These are phyloP conservation scores for Centrocercus urophasianus DNA, from an alignment of 2,113 vertebrate species.

Conservation along the genomic window DNA sequence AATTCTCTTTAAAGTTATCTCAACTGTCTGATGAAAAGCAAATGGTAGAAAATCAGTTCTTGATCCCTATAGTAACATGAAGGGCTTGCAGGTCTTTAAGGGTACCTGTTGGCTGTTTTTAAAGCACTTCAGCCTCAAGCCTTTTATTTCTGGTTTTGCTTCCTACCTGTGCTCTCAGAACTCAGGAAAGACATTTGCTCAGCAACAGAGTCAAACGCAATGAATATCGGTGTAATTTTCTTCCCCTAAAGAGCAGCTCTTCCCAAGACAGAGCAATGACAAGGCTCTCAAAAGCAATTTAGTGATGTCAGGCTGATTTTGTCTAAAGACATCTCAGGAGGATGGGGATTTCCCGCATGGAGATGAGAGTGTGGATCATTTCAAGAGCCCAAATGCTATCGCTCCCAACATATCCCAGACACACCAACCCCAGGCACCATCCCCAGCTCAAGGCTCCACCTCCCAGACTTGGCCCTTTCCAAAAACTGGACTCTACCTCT, in stretches of 20 bases:
- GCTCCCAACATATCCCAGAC: rapidly evolving
- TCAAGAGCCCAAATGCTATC: not conserved
- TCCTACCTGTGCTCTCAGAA: not conserved
- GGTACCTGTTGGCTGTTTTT: not conserved
- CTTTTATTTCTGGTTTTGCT: not conserved
- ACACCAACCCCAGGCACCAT: not conserved
- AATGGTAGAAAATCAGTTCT: constrained; percentile 45
- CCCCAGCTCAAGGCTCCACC: rapidly evolving
- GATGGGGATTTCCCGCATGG: not conserved
- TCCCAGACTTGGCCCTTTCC: not conserved
- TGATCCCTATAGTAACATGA: not conserved
- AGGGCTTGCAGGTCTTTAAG: not conserved
- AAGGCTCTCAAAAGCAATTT: not conserved
- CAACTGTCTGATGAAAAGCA: constrained; percentile 34
- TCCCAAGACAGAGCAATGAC: not conserved
- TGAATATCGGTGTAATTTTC: rapidly evolving
- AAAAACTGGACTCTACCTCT: not conserved
- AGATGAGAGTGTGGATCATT: not conserved
- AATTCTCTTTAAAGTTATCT: constrained; percentile 61
- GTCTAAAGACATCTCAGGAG: not conserved
- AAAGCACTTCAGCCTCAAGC: not conserved
- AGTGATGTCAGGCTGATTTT: not conserved
- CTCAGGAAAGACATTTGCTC: not conserved
- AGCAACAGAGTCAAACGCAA: not conserved
- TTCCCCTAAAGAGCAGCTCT: not conserved